Evolutionary conservation across 2,888 invertebrate species (phyloP), one percentile per base, ranked within the genome.

Genomic region (Ennomos quercinarius): DNA sequence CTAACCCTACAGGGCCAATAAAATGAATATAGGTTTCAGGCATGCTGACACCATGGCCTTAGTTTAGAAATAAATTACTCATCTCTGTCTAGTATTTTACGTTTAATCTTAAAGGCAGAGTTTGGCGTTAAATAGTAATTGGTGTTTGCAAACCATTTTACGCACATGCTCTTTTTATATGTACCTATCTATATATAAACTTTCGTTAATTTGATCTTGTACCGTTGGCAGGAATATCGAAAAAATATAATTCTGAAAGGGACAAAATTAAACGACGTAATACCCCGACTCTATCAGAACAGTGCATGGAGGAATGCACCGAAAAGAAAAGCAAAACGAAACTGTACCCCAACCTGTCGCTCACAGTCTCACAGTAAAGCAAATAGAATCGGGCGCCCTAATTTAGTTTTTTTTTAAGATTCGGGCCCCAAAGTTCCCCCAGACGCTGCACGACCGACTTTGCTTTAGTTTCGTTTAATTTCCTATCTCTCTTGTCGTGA

Each of bases 381-480:
- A 87, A 86, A 89, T 83, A 86, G 80, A 86, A 88, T 83, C 81
- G 76, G 77, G 78, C 75, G 72, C 76, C 78, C 80, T 85, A 79
- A 87, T 87, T 89, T 84, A 81, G 81, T 81, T 88, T 88, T 84
- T 83, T 86, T 83, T 86, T 81, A 80, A 76, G 74, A 78, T 71
- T 76, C 69, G 71, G 77, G 68, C 81, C 83, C 83, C 77, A 72
- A 84, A 84, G 72, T 84, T 82, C 83, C 86, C 85, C 82, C 74
- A 81, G 84, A 84, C 84, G 82, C 72, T 78, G 81, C 84, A 82
- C 82, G 84, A 76, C 68, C 77, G 80, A 84, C 82, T 88, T 84
- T 81, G 82, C 85, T 89, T 87, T 89, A 91, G 90, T 91, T 91
- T 88, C 84, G 81, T 90, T 90, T 89, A 88, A 90, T 89, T 90